Conservation (phyloP, 2,888 invertebrate genomes). For the Tipula unca region DNA sequence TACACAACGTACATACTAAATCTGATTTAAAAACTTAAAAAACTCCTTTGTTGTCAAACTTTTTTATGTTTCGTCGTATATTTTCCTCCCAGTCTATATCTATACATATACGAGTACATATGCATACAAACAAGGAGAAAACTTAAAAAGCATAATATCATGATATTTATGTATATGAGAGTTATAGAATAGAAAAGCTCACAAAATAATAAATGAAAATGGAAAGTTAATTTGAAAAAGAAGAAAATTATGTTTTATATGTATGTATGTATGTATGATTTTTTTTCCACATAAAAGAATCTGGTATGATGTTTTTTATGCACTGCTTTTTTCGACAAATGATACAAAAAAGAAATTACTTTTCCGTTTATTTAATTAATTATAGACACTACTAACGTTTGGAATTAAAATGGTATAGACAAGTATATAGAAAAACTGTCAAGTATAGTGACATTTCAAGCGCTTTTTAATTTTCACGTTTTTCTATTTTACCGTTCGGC, state of each 20-base stretch:
- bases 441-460: neutral
- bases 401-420: neutral
- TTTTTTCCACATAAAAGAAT: neutral
- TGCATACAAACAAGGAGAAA: neutral
- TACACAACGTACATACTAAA: neutral
- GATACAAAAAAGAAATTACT: neutral
- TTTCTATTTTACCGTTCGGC: neutral
- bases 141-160: neutral
- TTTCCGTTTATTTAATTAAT: neutral
- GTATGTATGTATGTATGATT: neutral
- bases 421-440: neutral
- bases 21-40: neutral
- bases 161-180: neutral
- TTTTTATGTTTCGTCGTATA: neutral
- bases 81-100: neutral
- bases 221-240: neutral
- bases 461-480: neutral
- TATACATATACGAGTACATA: too few species aligned
- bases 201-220: neutral
- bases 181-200: neutral
- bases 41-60: conserved; percentile 9
- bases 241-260: neutral
- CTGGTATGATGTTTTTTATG: neutral
- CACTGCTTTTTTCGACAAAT: neutral
- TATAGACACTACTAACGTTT: neutral